Base-by-base conservation (phyloP, 2,113 vertebrate species). In the Nanger granti region DNA sequence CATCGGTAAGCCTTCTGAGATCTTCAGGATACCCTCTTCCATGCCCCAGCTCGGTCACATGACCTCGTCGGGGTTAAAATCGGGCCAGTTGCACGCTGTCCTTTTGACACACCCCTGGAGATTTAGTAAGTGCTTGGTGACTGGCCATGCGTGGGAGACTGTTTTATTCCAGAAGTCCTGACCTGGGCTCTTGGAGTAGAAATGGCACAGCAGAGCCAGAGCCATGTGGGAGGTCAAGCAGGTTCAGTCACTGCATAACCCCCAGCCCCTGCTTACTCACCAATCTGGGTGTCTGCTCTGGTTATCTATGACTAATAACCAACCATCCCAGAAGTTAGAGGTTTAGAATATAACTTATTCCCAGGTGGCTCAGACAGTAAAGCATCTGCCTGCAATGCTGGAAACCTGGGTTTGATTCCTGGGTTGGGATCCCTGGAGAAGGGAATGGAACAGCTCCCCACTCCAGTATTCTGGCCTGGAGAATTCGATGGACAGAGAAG, bases 1-100 rank as follows among this genome's bases (percentile, higher is more conserved):
- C 28, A 99, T 99, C 0, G 99, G 99, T 99, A 98, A 98, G 98
- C 93, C 37, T 44, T 44, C 29, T 5, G 55, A 66, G 44, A 15
- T n/a, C 73, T 49, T 89, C 44, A 12, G 26, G n/a, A 31, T 8
- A 26, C 15, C 49, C n/a, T 24, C 31, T 14, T 3, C 49, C 28
- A 3, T 57, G 31, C 29, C 26, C 57, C 37, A 29, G 8, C 37
- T 76, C n/a, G 55, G 55, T n/a, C 29, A 44, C 49, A 13, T 14
- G 18, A 60, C 83, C 54, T 54, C 6, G 1, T 47, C 4, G 0
- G 9, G 49, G 10, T 34, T 31, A 17, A 54, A 83, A 24, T 57
- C 8, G 47, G 44, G 47, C 64, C 84, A 69, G 13, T 84, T 44
- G 10, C 22, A 28, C 3, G 41, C 34, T 24, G 34, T 83, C 69